Base-by-base conservation (phyloP, 2,113 vertebrate species). In the Lagopus leucura region DNA sequence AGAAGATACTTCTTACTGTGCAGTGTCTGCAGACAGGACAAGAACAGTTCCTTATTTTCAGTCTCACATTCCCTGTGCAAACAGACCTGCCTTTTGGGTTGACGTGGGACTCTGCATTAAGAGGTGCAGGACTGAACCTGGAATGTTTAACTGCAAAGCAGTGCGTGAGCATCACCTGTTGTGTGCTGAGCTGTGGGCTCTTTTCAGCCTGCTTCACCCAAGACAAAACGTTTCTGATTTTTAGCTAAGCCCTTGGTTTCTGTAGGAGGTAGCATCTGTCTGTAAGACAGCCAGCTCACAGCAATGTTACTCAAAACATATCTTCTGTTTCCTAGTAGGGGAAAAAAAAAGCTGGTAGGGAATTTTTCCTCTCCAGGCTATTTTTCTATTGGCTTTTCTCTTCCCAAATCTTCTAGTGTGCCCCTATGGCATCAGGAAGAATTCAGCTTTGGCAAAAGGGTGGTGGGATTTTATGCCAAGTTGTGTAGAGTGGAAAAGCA, bases 131-230 rank as follows among this genome's bases (percentile, higher is more conserved):
- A 66, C 48, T n/a, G 52, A 66, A 27, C 34, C 0, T 0, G 42
- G 36, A 91, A 50, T 47, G 32, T 91, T 87, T 82, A 76, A 87
- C 54, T 89, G 84, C 89, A 82, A 61, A 90, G 67, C 36, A 69
- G 40, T 73, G 36, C 3, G 0, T 63, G 48, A 85, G 15, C 32
- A 48, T 89, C 61, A 16, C 63, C 69, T 77, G 24, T 42, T 88
- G 52, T 69, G 34, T 69, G 69, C 72, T 66, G 70, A 92, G 77
- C 66, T 92, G 79, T 10, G n/a, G 78, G 50, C 76, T 80, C 47
- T 86, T 93, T 86, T 66, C 82, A 79, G 64, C 42, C 82, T 67
- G 47, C 60, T 95, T 89, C 87, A 83, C 42, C 87, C 82, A 60
- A 40, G 18, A 48, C 88, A 72, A 81, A 94, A 87, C 66, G 61